A percentile compares a stretch with the other conserved stretches of the same genome.
Conservation (phyloP, 1,140 invertebrate species). For the Drosophila subobscura region DNA sequence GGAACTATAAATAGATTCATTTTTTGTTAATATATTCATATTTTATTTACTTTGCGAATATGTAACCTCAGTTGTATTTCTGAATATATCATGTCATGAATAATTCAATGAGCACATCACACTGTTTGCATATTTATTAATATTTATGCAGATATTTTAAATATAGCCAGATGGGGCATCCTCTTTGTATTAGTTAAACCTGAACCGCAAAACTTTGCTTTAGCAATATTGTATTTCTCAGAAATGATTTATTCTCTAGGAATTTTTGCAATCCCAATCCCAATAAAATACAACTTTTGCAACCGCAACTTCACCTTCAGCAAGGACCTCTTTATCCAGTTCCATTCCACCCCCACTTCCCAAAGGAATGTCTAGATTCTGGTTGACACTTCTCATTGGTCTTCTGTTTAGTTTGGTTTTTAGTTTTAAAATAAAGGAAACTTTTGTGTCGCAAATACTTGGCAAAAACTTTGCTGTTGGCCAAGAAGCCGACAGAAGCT, state of each 20-base stretch:
- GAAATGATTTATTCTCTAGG: conserved; percentile 23
- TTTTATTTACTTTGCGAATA: too few relatives aligned
- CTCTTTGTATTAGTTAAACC: background rate
- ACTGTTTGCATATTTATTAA: conserved; percentile 5
- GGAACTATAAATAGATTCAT: too few relatives aligned
- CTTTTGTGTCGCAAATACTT: conserved; percentile 70
- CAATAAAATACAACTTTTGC: conserved; percentile 9
- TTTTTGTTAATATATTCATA: too few relatives aligned
- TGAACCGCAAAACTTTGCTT: conserved; percentile 1
- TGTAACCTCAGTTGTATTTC: background rate
- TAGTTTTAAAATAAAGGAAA: conserved; percentile 60
- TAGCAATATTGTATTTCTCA: conserved; percentile 21
- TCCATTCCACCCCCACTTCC: background rate
- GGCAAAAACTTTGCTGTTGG: conserved; percentile 41
- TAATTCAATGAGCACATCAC: background rate
- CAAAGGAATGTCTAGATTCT: conserved; percentile 21
- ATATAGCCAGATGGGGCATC: background rate
- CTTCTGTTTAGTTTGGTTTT: conserved; percentile 55
- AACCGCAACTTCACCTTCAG: conserved; percentile 7
- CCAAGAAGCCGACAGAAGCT: conserved; percentile 31
- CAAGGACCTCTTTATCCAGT: too few relatives aligned
- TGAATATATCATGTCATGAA: background rate
- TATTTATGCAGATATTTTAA: conserved; percentile 9
- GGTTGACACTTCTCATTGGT: conserved; percentile 47
- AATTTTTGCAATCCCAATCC: background rate